Conservation (phyloP, 2,113 vertebrate genomes). For the Struthidea cinerea region DNA sequence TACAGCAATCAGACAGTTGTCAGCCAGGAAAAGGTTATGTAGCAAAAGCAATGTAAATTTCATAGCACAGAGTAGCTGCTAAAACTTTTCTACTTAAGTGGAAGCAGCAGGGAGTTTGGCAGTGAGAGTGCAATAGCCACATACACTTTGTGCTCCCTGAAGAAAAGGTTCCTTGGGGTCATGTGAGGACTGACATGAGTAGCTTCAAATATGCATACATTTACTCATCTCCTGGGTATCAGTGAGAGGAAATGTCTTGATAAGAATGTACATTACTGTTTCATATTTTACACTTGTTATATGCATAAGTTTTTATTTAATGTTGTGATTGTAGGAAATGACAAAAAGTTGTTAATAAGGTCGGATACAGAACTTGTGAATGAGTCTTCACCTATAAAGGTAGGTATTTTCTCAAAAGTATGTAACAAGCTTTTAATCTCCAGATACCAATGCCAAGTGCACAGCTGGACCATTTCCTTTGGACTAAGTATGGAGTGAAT, state of each 20-base stretch:
- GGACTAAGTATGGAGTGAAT: not conserved
- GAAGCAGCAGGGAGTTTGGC: not conserved
- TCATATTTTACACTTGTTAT: not conserved
- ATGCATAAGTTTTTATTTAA: not conserved
- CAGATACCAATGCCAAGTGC: not conserved
- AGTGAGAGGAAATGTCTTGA: not conserved
- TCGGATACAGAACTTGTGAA: not conserved
- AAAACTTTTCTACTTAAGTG: not conserved
- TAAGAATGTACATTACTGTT: not conserved
- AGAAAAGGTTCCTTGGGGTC: not conserved
- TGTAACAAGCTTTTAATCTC: not conserved
- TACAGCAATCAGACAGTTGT: not conserved
- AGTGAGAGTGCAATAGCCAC: not conserved
- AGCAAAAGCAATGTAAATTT: slow-evolving; percentile 6
- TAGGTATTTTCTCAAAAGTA: not conserved
- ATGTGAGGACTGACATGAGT: not conserved
- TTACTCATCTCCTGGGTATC: not conserved
- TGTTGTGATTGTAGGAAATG: not conserved
- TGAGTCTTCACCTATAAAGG: not conserved
- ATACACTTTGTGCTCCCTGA: not conserved
- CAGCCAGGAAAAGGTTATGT: not conserved
- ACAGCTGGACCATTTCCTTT: not conserved
- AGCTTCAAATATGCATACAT: not conserved
- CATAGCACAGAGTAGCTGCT: not conserved
- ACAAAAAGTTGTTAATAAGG: not conserved